Evolutionary conservation across 2,113 vertebrate genomes (phyloP).

Genomic region (Phyllopteryx taeniolatus): DNA sequence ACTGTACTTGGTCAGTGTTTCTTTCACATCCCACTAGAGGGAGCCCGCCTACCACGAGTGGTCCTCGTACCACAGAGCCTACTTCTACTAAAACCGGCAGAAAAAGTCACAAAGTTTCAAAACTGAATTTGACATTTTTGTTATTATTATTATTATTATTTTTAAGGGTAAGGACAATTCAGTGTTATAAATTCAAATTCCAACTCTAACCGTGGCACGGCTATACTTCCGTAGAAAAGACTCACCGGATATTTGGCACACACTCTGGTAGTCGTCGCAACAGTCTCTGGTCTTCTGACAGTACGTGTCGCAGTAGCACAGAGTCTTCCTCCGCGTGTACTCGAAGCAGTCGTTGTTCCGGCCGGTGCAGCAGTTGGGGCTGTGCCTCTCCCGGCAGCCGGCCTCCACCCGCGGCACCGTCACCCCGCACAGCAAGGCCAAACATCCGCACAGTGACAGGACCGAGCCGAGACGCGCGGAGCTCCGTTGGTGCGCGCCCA

Average conservation of each 20-base stretch:
- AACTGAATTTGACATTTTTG: neutral
- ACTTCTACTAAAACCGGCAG: too few relatives aligned
- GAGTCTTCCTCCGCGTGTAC: conserved; percentile 43
- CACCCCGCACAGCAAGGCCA: conserved; percentile 53
- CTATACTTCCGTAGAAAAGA: neutral
- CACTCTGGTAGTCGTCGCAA: conserved; percentile 76
- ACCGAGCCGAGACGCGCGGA: conserved; percentile 37
- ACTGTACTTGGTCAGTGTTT: too few relatives aligned
- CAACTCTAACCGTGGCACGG: neutral
- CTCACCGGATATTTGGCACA: conserved; percentile 81
- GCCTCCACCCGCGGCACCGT: conserved; percentile 50
- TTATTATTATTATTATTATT: too few relatives aligned
- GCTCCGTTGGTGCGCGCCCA: conserved; percentile 53
- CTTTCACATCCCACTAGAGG: too few relatives aligned
- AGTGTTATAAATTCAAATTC: too few relatives aligned
- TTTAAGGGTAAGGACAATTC: too few relatives aligned
- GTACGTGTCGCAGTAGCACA: conserved; percentile 85
- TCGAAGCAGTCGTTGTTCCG: conserved; percentile 81
- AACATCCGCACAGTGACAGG: conserved; percentile 42
- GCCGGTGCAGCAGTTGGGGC: conserved; percentile 78
- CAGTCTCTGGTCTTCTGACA: conserved; percentile 82
- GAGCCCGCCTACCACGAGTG: too few relatives aligned
- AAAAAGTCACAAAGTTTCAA: too few relatives aligned
- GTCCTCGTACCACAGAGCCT: too few relatives aligned
- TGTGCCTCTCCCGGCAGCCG: conserved; percentile 70